Conservation (phyloP, 2,113 vertebrate species). For the Trogon melanurus region DNA sequence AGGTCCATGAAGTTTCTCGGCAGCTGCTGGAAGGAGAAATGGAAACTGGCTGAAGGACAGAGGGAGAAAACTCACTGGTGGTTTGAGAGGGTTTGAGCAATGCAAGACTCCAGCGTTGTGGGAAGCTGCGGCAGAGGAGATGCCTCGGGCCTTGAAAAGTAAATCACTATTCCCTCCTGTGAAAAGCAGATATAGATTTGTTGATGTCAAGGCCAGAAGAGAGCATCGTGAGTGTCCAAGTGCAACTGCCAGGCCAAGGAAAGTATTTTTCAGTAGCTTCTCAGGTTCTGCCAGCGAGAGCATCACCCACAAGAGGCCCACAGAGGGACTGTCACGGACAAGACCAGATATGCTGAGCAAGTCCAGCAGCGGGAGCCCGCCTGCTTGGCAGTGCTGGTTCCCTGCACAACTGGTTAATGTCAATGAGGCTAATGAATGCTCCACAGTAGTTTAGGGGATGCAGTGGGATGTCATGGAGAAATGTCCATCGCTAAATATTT, state of each 20-base stretch:
- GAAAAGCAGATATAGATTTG: neutral
- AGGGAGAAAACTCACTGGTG: neutral
- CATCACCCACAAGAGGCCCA: neutral
- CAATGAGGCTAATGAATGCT: neutral
- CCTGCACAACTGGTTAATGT: conserved; percentile 36
- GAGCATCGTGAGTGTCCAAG: neutral
- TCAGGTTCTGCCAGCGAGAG: neutral
- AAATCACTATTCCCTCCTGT: neutral
- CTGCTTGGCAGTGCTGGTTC: neutral
- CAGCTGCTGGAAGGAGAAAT: neutral
- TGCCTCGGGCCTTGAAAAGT: neutral
- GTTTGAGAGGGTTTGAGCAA: neutral
- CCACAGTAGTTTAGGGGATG: conserved; percentile 4
- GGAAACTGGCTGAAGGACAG: neutral
- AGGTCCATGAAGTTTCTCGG: neutral
- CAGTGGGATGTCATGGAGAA: conserved; percentile 17
- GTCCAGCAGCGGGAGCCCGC: neutral
- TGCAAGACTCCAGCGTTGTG: neutral
- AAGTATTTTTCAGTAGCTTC: neutral
- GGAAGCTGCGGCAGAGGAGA: neutral
- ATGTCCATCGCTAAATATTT: conserved; percentile 58
- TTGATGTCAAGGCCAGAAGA: neutral
- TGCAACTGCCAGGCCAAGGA: neutral
- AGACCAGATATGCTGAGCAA: neutral
- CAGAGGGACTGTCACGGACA: neutral